Percentiles rank a stretch among this genome's conserved stretches.
Conservation (phyloP, 2,113 vertebrate genomes). For the Amphilophus citrinellus region DNA sequence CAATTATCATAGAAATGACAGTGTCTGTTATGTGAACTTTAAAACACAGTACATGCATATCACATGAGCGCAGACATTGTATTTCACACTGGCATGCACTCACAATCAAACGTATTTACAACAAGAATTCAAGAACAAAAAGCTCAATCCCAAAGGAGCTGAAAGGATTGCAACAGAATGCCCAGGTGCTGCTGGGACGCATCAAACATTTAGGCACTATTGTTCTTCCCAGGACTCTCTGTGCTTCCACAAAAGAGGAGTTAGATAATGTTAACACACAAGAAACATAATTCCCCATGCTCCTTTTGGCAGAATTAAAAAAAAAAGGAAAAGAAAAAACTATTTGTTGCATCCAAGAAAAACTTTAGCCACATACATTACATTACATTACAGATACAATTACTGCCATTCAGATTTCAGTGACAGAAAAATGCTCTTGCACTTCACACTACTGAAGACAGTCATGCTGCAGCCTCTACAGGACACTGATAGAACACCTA, state of each 20-base stretch:
- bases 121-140: conserved; percentile 47
- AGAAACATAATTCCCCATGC: conserved; percentile 37
- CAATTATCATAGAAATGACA: conserved; percentile 71
- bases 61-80: conserved; percentile 2
- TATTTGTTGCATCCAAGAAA: conserved; percentile 31
- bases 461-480: conserved; percentile 20
- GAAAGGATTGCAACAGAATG: conserved; percentile 63
- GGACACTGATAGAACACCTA: background rate
- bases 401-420: background rate
- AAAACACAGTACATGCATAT: conserved; percentile 26
- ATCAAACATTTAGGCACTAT: conserved; percentile 70
- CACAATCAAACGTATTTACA: conserved; percentile 2
- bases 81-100: background rate
- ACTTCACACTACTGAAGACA: background rate
- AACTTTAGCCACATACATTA: background rate
- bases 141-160: conserved; percentile 56
- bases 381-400: background rate
- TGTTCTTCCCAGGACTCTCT: conserved; percentile 56
- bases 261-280: conserved; percentile 38
- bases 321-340: conserved; percentile 14
- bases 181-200: conserved; percentile 58
- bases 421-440: background rate
- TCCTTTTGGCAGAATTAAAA: conserved; percentile 27
- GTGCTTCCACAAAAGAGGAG: conserved; percentile 60
- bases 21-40: conserved; percentile 57